Evolutionary conservation across 2,888 invertebrate genomes (phyloP).

Genomic region (Epinotia demarniana): DNA sequence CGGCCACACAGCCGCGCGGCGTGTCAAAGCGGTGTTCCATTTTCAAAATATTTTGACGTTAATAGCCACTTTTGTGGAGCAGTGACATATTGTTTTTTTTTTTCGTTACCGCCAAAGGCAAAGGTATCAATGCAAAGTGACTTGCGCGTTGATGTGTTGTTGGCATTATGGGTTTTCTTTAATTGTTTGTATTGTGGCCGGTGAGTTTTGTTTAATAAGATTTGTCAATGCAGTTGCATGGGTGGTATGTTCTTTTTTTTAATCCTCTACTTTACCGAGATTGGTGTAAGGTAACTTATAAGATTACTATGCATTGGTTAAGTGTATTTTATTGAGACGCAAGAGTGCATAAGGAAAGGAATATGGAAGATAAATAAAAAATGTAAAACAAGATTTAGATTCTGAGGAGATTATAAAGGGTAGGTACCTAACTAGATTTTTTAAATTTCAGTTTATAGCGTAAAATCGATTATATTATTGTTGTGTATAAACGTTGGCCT

Average conservation of each 20-base stretch:
- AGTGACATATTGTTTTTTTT: constrained; percentile 65
- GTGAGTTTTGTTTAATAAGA: constrained; percentile 42
- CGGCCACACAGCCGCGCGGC: constrained; percentile 44
- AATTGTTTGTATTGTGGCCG: constrained; percentile 38
- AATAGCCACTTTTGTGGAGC: constrained; percentile 73
- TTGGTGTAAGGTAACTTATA: constrained; percentile 8
- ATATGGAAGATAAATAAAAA: not conserved
- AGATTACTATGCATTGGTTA: constrained; percentile 11
- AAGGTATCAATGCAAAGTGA: constrained; percentile 45
- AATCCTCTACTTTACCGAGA: constrained; percentile 1
- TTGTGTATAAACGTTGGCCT: not conserved
- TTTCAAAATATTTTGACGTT: constrained; percentile 84
- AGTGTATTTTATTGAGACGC: constrained; percentile 10
- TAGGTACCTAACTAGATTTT: too few relatives aligned
- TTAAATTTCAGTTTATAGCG: not conserved
- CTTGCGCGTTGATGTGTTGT: constrained; percentile 45
- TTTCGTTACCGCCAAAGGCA: constrained; percentile 47
- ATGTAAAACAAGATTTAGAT: not conserved
- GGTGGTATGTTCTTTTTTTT: constrained; percentile 22
- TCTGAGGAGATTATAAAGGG: not conserved
- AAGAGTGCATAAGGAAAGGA: not conserved
- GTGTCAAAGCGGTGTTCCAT: constrained; percentile 50
- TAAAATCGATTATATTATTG: not conserved
- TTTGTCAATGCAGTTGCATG: constrained; percentile 40
- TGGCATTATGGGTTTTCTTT: constrained; percentile 31